A percentile compares a stretch with the other conserved stretches of the same genome.
Conservation (phyloP, 2,113 vertebrate genomes). For the Ursus arctos region DNA sequence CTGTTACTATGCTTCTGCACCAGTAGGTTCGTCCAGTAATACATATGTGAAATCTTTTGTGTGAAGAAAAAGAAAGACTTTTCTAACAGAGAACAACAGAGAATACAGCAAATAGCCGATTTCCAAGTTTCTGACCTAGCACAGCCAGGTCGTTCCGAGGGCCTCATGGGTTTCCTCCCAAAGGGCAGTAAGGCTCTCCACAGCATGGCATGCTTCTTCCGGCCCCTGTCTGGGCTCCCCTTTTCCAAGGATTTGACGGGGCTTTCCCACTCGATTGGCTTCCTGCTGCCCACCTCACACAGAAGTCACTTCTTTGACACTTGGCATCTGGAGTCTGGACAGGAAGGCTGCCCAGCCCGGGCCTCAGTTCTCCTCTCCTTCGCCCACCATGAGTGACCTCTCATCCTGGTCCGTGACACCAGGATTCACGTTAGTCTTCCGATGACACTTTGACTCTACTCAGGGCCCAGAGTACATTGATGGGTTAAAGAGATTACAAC, state of each 20-base stretch:
- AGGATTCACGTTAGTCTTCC: not conserved
- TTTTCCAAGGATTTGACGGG: not conserved
- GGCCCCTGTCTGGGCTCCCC: not conserved
- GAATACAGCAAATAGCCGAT: not conserved
- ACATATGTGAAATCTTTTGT: not conserved
- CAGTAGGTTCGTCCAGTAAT: not conserved
- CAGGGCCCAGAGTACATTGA: not conserved
- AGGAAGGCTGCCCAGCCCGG: not conserved
- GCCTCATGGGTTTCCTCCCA: not conserved
- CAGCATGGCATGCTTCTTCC: not conserved
- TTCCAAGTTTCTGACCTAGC: not conserved
- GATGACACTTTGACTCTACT: not conserved
- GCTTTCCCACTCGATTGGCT: not conserved
- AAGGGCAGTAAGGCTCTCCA: not conserved
- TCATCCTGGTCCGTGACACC: not conserved
- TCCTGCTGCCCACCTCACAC: not conserved
- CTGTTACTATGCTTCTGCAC: not conserved
- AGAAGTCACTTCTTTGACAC: not conserved
- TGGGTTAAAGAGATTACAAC: not conserved
- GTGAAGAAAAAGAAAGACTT: not conserved
- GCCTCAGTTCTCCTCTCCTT: not conserved
- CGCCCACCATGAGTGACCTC: not conserved
- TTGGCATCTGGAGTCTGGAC: not conserved
- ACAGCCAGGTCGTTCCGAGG: not conserved
- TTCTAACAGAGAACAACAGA: not conserved